phyloP scores from a whole-genome alignment of 2,797 vertebrate genomes.

The Acrocephalus scirpaceus region DNA sequence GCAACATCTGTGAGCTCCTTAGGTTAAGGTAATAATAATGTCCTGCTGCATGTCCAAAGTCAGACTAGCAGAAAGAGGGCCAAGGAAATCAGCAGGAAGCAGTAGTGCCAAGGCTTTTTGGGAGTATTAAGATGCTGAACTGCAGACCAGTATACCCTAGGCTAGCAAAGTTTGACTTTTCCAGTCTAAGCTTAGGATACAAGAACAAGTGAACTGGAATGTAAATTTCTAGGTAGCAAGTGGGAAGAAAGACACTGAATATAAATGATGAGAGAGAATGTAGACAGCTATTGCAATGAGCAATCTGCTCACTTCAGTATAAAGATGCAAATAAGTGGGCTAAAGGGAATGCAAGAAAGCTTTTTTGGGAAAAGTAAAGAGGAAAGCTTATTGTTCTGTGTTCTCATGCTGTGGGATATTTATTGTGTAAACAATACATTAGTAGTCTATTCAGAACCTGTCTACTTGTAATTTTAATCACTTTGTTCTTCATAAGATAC shows the following conservation, averaged over 20 bases:
- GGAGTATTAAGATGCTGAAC: background rate
- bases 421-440: slow-evolving; percentile 5
- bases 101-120: background rate
- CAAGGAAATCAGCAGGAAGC: background rate
- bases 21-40: background rate
- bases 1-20: background rate
- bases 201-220: background rate
- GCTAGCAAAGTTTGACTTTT: background rate
- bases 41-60: background rate
- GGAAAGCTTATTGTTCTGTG: background rate
- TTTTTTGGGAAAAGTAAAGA: slow-evolving; percentile 19
- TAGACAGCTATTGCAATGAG: background rate
- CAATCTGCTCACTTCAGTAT: slow-evolving; percentile 13
- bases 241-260: background rate
- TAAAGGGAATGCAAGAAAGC: background rate
- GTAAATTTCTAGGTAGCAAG: background rate
- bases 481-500: background rate
- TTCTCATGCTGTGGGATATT: background rate
- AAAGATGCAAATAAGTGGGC: slow-evolving; percentile 1
- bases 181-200: background rate
- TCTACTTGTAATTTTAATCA: background rate
- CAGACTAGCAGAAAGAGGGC: background rate
- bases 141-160: background rate
- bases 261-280: background rate
- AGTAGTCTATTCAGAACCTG: background rate